phyloP scores from a whole-genome alignment of 1,140 invertebrate species.

The Pentalonia nigronervosa region DNA sequence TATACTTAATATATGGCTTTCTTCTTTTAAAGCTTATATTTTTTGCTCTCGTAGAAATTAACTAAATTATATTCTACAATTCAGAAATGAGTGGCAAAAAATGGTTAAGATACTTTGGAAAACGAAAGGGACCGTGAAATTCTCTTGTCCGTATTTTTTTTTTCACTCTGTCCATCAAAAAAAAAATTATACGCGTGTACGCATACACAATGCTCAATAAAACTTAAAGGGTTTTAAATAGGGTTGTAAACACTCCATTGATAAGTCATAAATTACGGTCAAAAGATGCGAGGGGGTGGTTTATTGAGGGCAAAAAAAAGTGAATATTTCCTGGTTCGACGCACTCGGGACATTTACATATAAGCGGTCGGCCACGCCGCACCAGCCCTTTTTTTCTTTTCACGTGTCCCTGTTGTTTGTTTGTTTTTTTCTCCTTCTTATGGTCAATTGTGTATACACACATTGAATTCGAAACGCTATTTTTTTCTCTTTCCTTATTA shows the following conservation, averaged over 20 bases:
- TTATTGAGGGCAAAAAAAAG: conserved; percentile 40
- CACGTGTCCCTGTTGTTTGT: conserved; percentile 27
- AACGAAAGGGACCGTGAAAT: conserved; percentile 56
- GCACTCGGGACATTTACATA: conserved; percentile 47
- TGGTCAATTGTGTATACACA: conserved; percentile 48
- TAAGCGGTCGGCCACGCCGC: not conserved
- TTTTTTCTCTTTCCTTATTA: conserved; percentile 31
- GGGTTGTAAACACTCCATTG: conserved; percentile 56
- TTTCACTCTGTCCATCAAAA: not conserved
- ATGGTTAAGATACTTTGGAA: not conserved
- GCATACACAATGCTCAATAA: conserved; percentile 46
- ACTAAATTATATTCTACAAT: conserved; percentile 32
- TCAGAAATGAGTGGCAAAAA: conserved; percentile 22
- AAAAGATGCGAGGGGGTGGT: conserved; percentile 20
- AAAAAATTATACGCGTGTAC: not conserved
- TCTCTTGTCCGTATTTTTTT: conserved; percentile 8
- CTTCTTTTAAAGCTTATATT: not conserved
- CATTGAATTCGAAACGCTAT: conserved; percentile 44
- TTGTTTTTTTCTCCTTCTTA: conserved; percentile 47
- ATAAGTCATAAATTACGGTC: conserved; percentile 55
- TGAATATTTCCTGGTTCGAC: conserved; percentile 57
- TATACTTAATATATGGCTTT: conserved; percentile 6
- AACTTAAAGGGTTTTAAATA: conserved; percentile 54
- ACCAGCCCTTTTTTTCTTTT: conserved; percentile 34
- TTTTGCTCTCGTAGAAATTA: conserved; percentile 14